Conservation (phyloP, 2,113 vertebrate genomes). For the Suncus etruscus region DNA sequence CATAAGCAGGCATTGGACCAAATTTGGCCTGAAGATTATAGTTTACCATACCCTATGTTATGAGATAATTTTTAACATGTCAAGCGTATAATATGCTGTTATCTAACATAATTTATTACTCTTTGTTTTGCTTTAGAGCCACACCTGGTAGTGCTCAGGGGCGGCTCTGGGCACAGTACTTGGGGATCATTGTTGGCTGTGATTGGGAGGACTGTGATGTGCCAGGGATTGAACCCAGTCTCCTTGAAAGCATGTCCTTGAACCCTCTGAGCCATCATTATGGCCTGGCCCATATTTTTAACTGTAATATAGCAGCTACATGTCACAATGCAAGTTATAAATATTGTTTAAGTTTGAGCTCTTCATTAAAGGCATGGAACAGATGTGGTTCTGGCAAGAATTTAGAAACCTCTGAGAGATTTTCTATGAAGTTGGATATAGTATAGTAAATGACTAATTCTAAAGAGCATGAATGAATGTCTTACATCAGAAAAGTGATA, state of each 20-base stretch:
- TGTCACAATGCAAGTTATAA: background rate
- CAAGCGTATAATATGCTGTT: background rate
- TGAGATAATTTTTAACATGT: conserved; percentile 32
- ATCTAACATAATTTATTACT: conserved; percentile 4
- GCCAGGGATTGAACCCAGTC: too few species aligned
- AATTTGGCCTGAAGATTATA: background rate
- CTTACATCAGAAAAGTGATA: background rate
- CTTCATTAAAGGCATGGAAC: background rate
- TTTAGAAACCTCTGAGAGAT: background rate
- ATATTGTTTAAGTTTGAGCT: background rate
- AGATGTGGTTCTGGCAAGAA: background rate
- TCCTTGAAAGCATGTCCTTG: too few species aligned
- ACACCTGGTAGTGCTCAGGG: too few species aligned
- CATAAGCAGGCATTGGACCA: background rate
- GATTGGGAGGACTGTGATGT: too few species aligned
- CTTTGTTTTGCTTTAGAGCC: too few species aligned
- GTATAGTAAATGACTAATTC: background rate
- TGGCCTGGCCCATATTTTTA: background rate
- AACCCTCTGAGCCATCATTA: too few species aligned
- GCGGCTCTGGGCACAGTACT: too few species aligned
- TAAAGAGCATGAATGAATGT: background rate
- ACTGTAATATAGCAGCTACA: background rate
- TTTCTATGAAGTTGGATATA: background rate
- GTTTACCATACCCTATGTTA: background rate
- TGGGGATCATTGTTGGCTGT: too few species aligned